Evolutionary conservation across 2,888 invertebrate genomes (phyloP).

Genomic region (Drosophila lutescens): DNA sequence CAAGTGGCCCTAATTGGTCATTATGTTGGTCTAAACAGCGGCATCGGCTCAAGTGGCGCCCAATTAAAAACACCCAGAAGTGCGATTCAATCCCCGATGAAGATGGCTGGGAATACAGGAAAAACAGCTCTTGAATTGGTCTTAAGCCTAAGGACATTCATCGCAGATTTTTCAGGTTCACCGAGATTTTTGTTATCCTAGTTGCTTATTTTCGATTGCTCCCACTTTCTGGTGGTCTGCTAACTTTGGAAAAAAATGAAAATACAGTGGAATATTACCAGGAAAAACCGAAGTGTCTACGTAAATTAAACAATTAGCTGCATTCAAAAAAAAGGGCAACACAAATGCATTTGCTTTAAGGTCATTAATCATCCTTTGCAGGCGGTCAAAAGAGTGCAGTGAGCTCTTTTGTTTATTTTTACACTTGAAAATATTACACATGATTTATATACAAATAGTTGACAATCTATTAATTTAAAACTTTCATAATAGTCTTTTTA

Average conservation of each 20-base stretch:
- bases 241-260: constrained; percentile 23
- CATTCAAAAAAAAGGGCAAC: constrained; percentile 28
- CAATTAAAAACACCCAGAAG: constrained; percentile 76
- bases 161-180: constrained; percentile 5
- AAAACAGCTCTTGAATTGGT: constrained; percentile 16
- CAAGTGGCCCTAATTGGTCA: constrained; percentile 77
- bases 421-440: too few species aligned
- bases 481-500: too few species aligned
- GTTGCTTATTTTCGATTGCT: background rate
- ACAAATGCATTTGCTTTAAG: constrained; percentile 1
- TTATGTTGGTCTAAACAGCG: constrained; percentile 65
- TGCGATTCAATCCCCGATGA: constrained; percentile 33
- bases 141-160: constrained; percentile 16
- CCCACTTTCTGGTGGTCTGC: background rate
- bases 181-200: background rate
- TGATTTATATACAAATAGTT: too few species aligned
- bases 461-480: too few species aligned
- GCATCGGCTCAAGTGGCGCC: constrained; percentile 44
- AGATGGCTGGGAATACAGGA: background rate
- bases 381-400: background rate
- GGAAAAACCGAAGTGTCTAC: too few species aligned
- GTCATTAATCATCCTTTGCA: constrained; percentile 43
- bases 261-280: background rate
- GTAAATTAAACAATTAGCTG: constrained; percentile 67
- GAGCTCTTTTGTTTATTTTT: too few species aligned